A percentile compares a stretch with the other conserved stretches of the same genome.
Evolutionary conservation across 2,888 invertebrate species (phyloP).

Genomic region (Himalopsyche tibetana): DNA sequence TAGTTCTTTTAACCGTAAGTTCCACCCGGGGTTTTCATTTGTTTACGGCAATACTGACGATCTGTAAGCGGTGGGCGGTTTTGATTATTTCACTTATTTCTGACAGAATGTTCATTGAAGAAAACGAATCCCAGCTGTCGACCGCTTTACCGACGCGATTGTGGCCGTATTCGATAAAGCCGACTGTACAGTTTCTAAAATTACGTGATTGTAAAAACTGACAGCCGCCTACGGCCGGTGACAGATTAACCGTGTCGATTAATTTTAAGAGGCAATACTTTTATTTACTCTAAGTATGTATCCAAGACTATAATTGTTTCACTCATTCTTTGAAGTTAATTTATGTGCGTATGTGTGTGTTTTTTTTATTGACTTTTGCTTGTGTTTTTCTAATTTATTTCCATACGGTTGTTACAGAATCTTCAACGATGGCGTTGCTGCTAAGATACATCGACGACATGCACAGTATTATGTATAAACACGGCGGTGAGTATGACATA

Average conservation of each 20-base stretch:
- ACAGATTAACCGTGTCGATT: slow-evolving; percentile 47
- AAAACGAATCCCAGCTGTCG: neutral
- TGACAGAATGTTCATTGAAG: slow-evolving; percentile 50
- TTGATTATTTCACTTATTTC: slow-evolving; percentile 48
- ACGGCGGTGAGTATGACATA: slow-evolving; percentile 84
- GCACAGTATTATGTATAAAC: slow-evolving; percentile 88
- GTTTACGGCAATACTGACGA: slow-evolving; percentile 48
- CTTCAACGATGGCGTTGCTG: slow-evolving; percentile 85
- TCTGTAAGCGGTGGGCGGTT: slow-evolving; percentile 51
- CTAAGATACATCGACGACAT: slow-evolving; percentile 87
- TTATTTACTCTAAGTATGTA: neutral
- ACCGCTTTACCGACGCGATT: neutral
- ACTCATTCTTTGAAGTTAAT: neutral
- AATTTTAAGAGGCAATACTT: slow-evolving; percentile 44
- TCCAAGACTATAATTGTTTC: neutral
- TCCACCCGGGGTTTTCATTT: slow-evolving; percentile 44
- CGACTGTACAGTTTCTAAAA: slow-evolving; percentile 10
- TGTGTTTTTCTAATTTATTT: slow-evolving; percentile 55
- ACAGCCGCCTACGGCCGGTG: slow-evolving; percentile 58
- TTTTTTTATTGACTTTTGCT: slow-evolving; percentile 39
- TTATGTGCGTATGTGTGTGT: neutral
- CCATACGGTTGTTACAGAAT: slow-evolving; percentile 72
- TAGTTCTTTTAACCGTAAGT: slow-evolving; percentile 57
- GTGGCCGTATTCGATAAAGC: neutral
- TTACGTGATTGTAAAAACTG: slow-evolving; percentile 45